Percentiles rank a stretch among this genome's conserved stretches.
Evolutionary conservation across 2,797 vertebrate species (phyloP).

Genomic region (Lutjanus argentimaculatus): DNA sequence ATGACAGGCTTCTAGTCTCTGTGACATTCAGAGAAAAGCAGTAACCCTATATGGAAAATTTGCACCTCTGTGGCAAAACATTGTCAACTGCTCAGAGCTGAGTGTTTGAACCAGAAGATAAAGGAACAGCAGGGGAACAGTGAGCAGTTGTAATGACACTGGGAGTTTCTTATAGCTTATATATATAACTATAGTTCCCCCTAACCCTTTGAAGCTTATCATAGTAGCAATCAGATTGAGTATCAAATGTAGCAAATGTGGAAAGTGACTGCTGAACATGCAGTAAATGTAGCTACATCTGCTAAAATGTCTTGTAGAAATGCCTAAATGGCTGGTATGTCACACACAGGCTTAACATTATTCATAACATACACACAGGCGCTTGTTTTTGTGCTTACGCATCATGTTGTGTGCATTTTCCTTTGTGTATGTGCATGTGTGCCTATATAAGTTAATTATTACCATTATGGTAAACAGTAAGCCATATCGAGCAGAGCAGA

Average conservation of each 20-base stretch:
- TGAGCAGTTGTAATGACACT: not conserved
- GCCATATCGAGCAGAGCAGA: not conserved
- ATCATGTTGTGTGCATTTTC: not conserved
- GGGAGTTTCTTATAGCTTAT: not conserved
- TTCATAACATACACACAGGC: not conserved
- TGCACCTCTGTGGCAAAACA: not conserved
- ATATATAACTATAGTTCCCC: no score
- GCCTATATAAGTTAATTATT: constrained; percentile 25
- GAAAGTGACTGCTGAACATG: not conserved
- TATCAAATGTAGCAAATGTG: not conserved
- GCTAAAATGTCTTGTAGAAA: not conserved
- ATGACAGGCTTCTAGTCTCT: not conserved
- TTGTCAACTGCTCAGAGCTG: not conserved
- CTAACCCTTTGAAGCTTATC: no score
- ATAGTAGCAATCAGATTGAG: not conserved
- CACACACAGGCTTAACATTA: constrained; percentile 1
- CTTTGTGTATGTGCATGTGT: not conserved
- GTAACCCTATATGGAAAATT: not conserved
- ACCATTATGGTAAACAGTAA: constrained; percentile 17
- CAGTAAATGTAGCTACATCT: not conserved
- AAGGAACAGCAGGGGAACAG: not conserved
- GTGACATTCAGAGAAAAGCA: not conserved
- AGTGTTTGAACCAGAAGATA: not conserved
- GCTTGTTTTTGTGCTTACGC: not conserved
- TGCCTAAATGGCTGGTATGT: constrained; percentile 28